Conservation (phyloP, 2,888 invertebrate genomes). For the Eristalis tenax region DNA sequence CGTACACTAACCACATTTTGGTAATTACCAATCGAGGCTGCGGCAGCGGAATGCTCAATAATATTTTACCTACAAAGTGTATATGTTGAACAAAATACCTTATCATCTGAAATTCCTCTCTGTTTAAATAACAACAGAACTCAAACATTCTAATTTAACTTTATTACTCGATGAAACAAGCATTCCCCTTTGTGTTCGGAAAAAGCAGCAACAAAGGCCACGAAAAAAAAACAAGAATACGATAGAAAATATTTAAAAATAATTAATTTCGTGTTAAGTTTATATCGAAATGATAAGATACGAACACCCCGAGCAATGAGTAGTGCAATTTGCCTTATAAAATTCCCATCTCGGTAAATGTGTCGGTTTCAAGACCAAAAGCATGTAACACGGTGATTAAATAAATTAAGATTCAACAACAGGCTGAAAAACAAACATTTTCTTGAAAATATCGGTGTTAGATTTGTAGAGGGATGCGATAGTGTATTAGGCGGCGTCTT, state of each 20-base stretch:
- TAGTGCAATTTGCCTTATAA: constrained; percentile 32
- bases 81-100: constrained; percentile 34
- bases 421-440: constrained; percentile 28
- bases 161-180: constrained; percentile 50
- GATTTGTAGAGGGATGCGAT: constrained; percentile 4
- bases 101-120: constrained; percentile 47
- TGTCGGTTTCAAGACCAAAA: constrained; percentile 16
- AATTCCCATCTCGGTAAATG: neutral
- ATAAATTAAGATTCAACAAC: constrained; percentile 57
- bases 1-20: constrained; percentile 23
- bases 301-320: constrained; percentile 5
- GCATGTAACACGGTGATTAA: constrained; percentile 60
- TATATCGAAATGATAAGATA: constrained; percentile 71
- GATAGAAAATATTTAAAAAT: constrained; percentile 64
- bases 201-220: neutral
- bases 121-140: constrained; percentile 50
- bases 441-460: neutral
- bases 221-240: constrained; percentile 36
- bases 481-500: constrained; percentile 31
- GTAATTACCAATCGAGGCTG: constrained; percentile 13
- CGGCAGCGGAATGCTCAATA: constrained; percentile 7
- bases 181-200: constrained; percentile 12
- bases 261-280: constrained; percentile 72
- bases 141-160: constrained; percentile 57
- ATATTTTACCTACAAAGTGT: constrained; percentile 37